phyloP scores from a whole-genome alignment of 2,797 vertebrate genomes.

The Cirrhinus molitorella region DNA sequence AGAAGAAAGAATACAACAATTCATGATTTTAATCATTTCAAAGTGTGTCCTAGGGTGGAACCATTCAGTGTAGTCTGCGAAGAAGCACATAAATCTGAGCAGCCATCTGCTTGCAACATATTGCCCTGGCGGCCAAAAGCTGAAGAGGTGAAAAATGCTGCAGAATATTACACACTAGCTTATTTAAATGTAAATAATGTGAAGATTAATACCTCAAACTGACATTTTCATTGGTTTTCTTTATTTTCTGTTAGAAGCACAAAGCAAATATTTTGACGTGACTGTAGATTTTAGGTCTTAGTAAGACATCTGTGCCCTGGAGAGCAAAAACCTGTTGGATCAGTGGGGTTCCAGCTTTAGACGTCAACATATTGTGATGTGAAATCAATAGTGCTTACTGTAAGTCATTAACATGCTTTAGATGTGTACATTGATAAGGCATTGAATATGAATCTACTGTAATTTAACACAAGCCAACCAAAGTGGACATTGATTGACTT shows the following conservation, averaged over 20 bases:
- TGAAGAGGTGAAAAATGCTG: background rate
- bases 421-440: background rate
- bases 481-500: background rate
- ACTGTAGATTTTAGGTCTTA: background rate
- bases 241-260: background rate
- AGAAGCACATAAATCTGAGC: conserved; percentile 43
- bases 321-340: conserved; percentile 1
- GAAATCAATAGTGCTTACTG: conserved; percentile 24
- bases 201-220: background rate
- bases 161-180: background rate
- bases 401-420: conserved; percentile 25
- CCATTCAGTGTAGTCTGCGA: conserved; percentile 2
- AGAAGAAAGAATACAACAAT: conserved; percentile 5
- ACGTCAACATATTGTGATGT: conserved; percentile 17
- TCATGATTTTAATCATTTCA: conserved; percentile 32
- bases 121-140: conserved; percentile 19
- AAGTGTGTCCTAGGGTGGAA: conserved; percentile 19
- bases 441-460: background rate
- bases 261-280: background rate
- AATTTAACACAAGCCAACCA: background rate
- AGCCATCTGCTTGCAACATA: conserved; percentile 32
- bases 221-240: background rate
- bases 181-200: conserved; percentile 4
- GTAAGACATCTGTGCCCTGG: conserved; percentile 20
- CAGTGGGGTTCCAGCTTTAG: conserved; percentile 11